Evolutionary conservation across 2,797 vertebrate genomes (phyloP), one percentile per base, ranked within the genome.

Genomic region (Microchirus variegatus): DNA sequence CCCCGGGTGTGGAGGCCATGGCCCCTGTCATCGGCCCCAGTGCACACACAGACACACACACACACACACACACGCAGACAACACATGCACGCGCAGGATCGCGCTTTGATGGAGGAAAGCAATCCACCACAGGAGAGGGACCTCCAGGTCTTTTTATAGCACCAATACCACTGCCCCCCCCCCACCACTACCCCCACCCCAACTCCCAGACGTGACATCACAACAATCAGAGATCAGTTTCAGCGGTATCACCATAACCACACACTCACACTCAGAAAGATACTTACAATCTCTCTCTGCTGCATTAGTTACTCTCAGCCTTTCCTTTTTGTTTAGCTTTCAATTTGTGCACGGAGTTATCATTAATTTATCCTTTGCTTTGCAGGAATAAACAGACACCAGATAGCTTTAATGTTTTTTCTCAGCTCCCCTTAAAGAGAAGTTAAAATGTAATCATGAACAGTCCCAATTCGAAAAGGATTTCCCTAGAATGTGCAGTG

Each of bases 1-100:
- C 93, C 91, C 81, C 54, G 87, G 85, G 93, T 90, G 87, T 88
- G 84, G 84, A 91, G 92, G 90, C 90, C 89, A 70, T 83, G 91
- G 91, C 93, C 92, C 84, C 92, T 93, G 92, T 94, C 91, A 91
- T 91, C 90, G 84, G 91, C 86, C 83, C 70, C 79, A 80, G 79
- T 77, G 81, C 85, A 67, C 85, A 75, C 81, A 70, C 75, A 68
- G 31, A 77, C 70, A 73, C 59, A 60, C 45, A 15, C 53, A 6
- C 65, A 77, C 70, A 73, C 59, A 60, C 45, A 15, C 53, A 6
- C 65, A 56, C 48, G 1, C 37, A 61, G 5, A 19, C 16, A 47
- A 60, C 68, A 58, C 68, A 54, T 35, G 18, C 47, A 51, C 75
- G 45, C 55, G 58, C 60, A 42, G 70, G 75, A 88, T 86, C 87